Base-by-base conservation (phyloP, 1,140 invertebrate genomes). In the Plectrocnemia conspersa region DNA sequence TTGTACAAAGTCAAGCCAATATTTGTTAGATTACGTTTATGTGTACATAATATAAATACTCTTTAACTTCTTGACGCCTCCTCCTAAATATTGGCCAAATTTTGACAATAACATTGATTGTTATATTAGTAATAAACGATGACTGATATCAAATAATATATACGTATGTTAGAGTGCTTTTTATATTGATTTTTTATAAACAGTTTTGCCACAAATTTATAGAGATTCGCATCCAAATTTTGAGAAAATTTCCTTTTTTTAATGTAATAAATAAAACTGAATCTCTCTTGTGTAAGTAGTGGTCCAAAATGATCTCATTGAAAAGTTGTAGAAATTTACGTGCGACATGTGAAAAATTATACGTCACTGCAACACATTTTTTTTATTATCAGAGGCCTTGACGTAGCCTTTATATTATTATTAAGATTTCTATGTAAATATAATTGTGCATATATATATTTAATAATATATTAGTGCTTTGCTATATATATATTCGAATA, bases 251-350 rank as follows among this genome's bases (percentile, higher is more conserved):
- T 23, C 29, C 18, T n/a, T 27, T 45, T 29, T 7, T 29, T 29
- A n/a, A 29, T 7, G 27, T 29, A 29, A 29, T 29, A 29, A 38
- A 13, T 38, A 38, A 38, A 13, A 13, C 42, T 23, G 54, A 56
- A 56, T 56, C 54, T 56, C 54, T 18, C 15, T 49, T 38, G n/a
- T 56, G 54, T 56, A 45, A 46, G 33, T 54, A 42, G 29, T 50
- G 54, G 54, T 56, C 54, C 54, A 56, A 56, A 56, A 56, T 56
- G 54, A 56, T 56, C 54, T 56, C 54, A 56, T 49, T 29, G 11
- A 29, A 38, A 46, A 52, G 44, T 47, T 42, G 16, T 52, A 38
- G 32, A 13, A 36, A 36, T 13, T 36, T 36, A 36, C 33, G 5
- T 7, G 16, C 11, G 5, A 6, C 13, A 16, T 13, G 16, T 36